Evolutionary conservation across 2,888 invertebrate species (phyloP).

Genomic region (Nymphalis urticae): DNA sequence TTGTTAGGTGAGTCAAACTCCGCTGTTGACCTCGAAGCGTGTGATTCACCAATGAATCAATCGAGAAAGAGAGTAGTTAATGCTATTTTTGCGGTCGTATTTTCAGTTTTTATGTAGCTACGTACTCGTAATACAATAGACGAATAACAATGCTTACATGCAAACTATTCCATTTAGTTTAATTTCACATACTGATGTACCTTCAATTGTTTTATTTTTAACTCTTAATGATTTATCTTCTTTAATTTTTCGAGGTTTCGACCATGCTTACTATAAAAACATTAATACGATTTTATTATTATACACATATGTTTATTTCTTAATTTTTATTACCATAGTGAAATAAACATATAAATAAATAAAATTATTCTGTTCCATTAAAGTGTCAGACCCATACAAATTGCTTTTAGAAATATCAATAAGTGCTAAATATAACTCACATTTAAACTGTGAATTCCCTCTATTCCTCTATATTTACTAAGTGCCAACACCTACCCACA

Average conservation of each 20-base stretch:
- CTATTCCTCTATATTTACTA: constrained; percentile 24
- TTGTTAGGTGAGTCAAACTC: constrained; percentile 55
- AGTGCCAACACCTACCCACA: constrained; percentile 29
- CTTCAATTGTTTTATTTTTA: too few relatives aligned
- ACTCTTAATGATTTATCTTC: too few relatives aligned
- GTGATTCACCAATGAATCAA: constrained; percentile 60
- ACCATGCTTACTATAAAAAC: too few relatives aligned
- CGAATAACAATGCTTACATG: background rate
- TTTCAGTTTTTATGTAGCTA: constrained; percentile 3
- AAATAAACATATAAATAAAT: too few relatives aligned
- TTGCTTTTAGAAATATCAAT: constrained; percentile 9
- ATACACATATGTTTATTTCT: too few relatives aligned
- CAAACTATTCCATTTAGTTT: background rate
- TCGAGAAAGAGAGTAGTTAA: constrained; percentile 48
- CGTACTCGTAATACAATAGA: background rate
- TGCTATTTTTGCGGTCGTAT: constrained; percentile 25
- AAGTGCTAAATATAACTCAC: constrained; percentile 17
- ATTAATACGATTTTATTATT: too few relatives aligned
- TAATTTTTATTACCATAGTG: too few relatives aligned
- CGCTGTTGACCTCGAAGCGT: constrained; percentile 52
- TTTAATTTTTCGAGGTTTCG: too few relatives aligned
- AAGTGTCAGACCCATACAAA: background rate
- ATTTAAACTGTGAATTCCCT: constrained; percentile 15
- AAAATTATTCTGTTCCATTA: too few relatives aligned
- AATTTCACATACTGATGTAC: background rate